These are phyloP conservation scores for Sepiola atlantica DNA, from an alignment of 2,888 invertebrate genomes.

Conservation along the genomic window DNA sequence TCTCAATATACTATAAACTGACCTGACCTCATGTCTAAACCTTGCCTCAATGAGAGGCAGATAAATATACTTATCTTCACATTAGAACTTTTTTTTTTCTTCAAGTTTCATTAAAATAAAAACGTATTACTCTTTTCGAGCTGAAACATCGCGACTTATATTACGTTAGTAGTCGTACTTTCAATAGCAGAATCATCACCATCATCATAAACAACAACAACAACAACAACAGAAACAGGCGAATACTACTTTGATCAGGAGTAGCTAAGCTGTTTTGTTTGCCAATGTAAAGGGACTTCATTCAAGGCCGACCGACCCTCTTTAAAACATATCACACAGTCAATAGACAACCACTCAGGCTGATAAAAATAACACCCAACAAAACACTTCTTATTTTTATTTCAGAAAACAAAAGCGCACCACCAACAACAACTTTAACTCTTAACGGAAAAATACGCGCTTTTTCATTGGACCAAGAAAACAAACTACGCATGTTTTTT, in stretches of 20 bases:
- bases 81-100: too few species aligned
- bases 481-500: neutral
- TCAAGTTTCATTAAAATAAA: neutral
- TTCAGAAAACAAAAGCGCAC: neutral
- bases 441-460: neutral
- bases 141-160: neutral
- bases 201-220: neutral
- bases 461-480: neutral
- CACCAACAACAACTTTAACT: neutral
- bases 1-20: too few species aligned
- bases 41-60: too few species aligned
- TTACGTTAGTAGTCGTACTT: neutral
- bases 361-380: neutral
- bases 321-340: neutral
- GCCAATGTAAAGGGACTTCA: neutral
- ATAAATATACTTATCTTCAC: too few species aligned
- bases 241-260: neutral
- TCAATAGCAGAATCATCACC: too few species aligned
- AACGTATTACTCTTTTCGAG: neutral
- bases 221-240: neutral
- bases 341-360: neutral
- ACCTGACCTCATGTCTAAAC: too few species aligned
- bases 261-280: neutral
- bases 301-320: slow-evolving; percentile 11
- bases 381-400: neutral